phyloP scores from a whole-genome alignment of 2,888 invertebrate species.

The Syritta pipiens region DNA sequence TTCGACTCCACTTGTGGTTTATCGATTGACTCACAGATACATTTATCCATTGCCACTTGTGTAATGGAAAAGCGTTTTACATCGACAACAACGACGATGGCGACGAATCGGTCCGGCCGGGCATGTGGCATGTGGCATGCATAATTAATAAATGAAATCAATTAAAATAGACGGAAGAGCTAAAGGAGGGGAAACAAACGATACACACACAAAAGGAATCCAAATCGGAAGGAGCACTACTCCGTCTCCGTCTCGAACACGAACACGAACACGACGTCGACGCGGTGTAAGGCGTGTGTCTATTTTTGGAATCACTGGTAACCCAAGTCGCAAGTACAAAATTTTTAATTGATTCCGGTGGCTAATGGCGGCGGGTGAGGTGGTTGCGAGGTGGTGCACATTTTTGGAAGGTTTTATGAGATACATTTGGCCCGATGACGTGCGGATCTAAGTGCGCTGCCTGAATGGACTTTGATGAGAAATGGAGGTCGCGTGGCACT shows the following conservation, averaged over 20 bases:
- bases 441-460: too few relatives aligned
- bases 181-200: slow-evolving; percentile 7
- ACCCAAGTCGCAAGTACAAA: slow-evolving; percentile 56
- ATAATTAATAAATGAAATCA: slow-evolving; percentile 68
- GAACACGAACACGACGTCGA: background rate
- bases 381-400: slow-evolving; percentile 1
- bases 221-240: slow-evolving; percentile 51
- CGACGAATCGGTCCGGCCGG: slow-evolving; percentile 20
- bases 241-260: slow-evolving; percentile 38
- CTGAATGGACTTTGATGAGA: too few relatives aligned
- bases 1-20: slow-evolving; percentile 46
- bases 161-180: slow-evolving; percentile 64
- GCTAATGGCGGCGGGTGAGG: too few relatives aligned
- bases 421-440: slow-evolving; percentile 52
- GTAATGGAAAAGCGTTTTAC: slow-evolving; percentile 20
- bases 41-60: background rate
- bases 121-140: slow-evolving; percentile 68
- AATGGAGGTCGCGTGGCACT: too few relatives aligned
- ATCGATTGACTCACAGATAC: slow-evolving; percentile 37
- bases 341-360: slow-evolving; percentile 59
- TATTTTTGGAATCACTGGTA: slow-evolving; percentile 12
- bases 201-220: slow-evolving; percentile 32
- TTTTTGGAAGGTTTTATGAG: slow-evolving; percentile 24
- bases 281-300: background rate
- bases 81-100: background rate